Evolutionary conservation across 2,797 vertebrate genomes (phyloP), one percentile per base, ranked within the genome.

Genomic region (Selene dorsalis): DNA sequence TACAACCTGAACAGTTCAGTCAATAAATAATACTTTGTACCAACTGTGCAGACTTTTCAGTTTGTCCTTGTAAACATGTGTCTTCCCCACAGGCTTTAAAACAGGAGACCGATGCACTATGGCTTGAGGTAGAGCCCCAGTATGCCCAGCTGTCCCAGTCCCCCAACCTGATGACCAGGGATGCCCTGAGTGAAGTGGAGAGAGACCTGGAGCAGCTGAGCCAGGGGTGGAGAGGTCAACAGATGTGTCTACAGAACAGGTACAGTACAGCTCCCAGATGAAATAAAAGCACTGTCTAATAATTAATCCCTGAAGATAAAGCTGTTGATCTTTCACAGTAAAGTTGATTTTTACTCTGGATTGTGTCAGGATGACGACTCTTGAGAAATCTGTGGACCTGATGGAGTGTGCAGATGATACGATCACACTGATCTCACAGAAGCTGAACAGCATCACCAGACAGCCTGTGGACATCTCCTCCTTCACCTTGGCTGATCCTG

Each of bases 291-390:
- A 38, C 3, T 17, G 9, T 32, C 1, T 24, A 9, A 47, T 58
- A 43, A 1, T n/a, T 35, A 8, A 47, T 58, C 20, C 38, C 32
- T 17, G 0, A 6, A 48, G 10, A 35, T 4, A 18, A 24, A 10
- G 1, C 30, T 53, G 50, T 4, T 26, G 50, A 53, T 26, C 50
- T 26, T 43, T 30, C 12, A 45, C 12, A 48, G 18, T 11, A 39
- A 39, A 39, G 38, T 39, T 39, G 12, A 39, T 38, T 60, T 77
- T 65, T 48, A 22, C 43, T 57, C 26, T 69, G 18, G 0, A 75
- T 53, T 79, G 14, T 55, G 7, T 50, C 75, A 98, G 96, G 89
- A 80, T 94, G 79, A 89, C 90, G 7, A 95, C 94, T 63, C 62
- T 97, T 59, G 90, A 93, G 79, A 86, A 74, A 7, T 88, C 91